Evolutionary conservation across 2,888 invertebrate genomes (phyloP).

Genomic region (Trichogramma evanescens): DNA sequence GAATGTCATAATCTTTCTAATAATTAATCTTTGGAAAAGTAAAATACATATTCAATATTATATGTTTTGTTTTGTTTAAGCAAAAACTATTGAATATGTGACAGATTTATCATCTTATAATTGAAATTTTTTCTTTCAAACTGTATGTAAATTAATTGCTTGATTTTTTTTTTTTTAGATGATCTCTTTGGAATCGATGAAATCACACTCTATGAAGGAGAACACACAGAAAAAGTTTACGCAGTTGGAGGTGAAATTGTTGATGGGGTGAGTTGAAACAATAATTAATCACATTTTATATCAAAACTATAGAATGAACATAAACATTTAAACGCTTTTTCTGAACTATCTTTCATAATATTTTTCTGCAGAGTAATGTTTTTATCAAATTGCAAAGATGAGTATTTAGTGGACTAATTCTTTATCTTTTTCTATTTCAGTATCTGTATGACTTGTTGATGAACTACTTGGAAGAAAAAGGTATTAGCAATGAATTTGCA

Average conservation of each 20-base stretch:
- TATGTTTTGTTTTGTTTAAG: slow-evolving; percentile 7
- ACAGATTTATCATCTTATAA: no score
- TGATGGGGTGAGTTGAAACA: slow-evolving; percentile 70
- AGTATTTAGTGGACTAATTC: slow-evolving; percentile 6
- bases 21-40: slow-evolving; percentile 36
- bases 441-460: slow-evolving; percentile 90
- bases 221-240: slow-evolving; percentile 80
- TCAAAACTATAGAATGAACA: no score
- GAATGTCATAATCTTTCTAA: slow-evolving; percentile 22
- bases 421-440: slow-evolving; percentile 51
- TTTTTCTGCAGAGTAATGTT: slow-evolving; percentile 3
- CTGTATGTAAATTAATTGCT: slow-evolving; percentile 24
- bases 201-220: slow-evolving; percentile 79
- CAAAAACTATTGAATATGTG: slow-evolving; percentile 2
- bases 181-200: slow-evolving; percentile 92
- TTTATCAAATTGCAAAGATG: background rate
- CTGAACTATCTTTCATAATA: slow-evolving; percentile 2
- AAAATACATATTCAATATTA: slow-evolving; percentile 25
- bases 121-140: slow-evolving; percentile 4
- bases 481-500: slow-evolving; percentile 86
- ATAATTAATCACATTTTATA: slow-evolving; percentile 2
- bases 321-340: slow-evolving; percentile 1
- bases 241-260: slow-evolving; percentile 90
- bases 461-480: slow-evolving; percentile 93
- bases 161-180: slow-evolving; percentile 55